Conservation (phyloP, 1,140 invertebrate species). For the Pinna nobilis region DNA sequence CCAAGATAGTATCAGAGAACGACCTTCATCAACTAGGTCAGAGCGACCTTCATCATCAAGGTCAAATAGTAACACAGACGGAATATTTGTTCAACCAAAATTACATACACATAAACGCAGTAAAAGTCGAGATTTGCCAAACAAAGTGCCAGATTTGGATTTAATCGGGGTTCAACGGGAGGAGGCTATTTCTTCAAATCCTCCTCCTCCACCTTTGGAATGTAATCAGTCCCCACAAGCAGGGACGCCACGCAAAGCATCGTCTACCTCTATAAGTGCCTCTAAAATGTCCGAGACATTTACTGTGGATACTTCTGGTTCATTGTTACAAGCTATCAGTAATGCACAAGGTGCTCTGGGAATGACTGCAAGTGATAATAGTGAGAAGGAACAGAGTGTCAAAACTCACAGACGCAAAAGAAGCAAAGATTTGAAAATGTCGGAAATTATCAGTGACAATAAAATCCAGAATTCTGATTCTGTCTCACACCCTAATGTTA, state of each 20-base stretch:
- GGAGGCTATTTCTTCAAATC: not conserved
- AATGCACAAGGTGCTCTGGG: constrained; percentile 9
- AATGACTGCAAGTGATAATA: not conserved
- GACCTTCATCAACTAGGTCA: constrained; percentile 12
- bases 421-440: constrained; percentile 36
- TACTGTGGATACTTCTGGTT: constrained; percentile 52
- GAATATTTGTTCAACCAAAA: constrained; percentile 53
- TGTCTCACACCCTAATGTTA: too few relatives aligned
- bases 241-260: constrained; percentile 17
- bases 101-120: constrained; percentile 50
- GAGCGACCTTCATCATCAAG: constrained; percentile 35
- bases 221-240: constrained; percentile 20
- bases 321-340: constrained; percentile 44
- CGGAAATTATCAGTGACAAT: constrained; percentile 11
- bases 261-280: constrained; percentile 4
- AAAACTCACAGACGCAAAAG: constrained; percentile 37
- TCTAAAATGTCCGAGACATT: constrained; percentile 57
- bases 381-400: constrained; percentile 13
- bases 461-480: too few relatives aligned
- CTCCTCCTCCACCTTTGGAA: constrained; percentile 10
- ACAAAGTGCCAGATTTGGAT: constrained; percentile 2
- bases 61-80: constrained; percentile 23
- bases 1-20: constrained; percentile 21
- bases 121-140: constrained; percentile 31
- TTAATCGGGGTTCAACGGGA: not conserved